Conservation (phyloP, 2,888 invertebrate genomes). For the Trachelus stipa region DNA sequence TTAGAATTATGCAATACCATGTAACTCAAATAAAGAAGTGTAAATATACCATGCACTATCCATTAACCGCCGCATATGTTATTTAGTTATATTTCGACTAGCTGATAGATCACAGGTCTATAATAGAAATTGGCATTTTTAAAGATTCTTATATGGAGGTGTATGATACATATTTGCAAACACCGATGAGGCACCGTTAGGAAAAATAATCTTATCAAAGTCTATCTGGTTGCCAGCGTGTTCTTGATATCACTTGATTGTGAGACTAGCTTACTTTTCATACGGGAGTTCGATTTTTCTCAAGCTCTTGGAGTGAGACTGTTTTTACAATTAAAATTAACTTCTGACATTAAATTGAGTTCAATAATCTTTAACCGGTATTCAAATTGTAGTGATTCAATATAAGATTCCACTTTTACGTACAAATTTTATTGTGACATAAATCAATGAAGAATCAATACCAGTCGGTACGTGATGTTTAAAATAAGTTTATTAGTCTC, state of each 20-base stretch:
- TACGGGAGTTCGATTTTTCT: background rate
- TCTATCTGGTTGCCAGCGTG: constrained; percentile 43
- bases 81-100: background rate
- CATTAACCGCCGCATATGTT: background rate
- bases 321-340: background rate
- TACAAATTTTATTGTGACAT: background rate
- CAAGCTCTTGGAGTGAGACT: background rate
- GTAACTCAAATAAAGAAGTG: constrained; percentile 31
- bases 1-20: constrained; percentile 27
- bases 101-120: no score
- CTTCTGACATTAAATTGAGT: background rate
- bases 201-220: constrained; percentile 51
- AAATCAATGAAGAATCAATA: background rate
- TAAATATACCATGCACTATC: constrained; percentile 18
- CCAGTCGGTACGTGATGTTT: background rate
- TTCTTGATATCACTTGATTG: constrained; percentile 8
- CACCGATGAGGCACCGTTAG: background rate
- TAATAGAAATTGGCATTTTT: background rate
- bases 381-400: background rate
- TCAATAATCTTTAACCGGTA: background rate
- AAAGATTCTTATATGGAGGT: background rate
- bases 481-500: background rate
- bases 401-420: background rate
- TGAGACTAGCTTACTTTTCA: constrained; percentile 2
- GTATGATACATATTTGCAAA: background rate